Conservation (phyloP, 53 echinoderm and acorn worm genomes). For the Luidia sarsii region DNA sequence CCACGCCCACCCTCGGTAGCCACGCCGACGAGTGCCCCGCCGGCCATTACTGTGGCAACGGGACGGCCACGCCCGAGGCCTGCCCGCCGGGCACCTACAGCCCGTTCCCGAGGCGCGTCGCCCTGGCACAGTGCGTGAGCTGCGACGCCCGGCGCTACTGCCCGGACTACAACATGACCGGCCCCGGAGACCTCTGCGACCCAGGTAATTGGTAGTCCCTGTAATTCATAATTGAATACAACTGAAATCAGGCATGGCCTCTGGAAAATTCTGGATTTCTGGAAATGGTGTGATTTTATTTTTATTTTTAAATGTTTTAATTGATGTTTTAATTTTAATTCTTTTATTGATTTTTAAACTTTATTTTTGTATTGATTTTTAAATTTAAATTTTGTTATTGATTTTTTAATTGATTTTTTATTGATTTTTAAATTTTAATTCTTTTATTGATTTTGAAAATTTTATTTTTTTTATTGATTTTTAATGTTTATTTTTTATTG, state of each 20-base stretch:
- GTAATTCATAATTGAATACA: not conserved
- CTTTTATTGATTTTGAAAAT: no score
- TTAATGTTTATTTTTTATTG: no score
- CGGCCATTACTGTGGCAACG: slow-evolving; percentile 84
- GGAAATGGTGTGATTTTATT: no score
- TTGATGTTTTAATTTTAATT: not conserved
- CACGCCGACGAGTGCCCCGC: slow-evolving; percentile 93
- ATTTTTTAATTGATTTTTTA: no score
- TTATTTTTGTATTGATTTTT: no score
- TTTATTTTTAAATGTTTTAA: no score
- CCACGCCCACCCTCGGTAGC: slow-evolving; percentile 77
- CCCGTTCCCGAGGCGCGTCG: slow-evolving; percentile 68
- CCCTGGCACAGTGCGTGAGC: slow-evolving; percentile 79
- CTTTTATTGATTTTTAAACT: no score
- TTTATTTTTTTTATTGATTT: no score
- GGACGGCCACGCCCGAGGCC: slow-evolving; percentile 86
- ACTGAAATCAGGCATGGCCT: no score
- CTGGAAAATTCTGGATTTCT: no score
- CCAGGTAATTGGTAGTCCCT: slow-evolving; percentile 65
- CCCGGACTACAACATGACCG: slow-evolving; percentile 85
- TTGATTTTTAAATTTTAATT: no score
- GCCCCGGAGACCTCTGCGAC: slow-evolving; percentile 65
- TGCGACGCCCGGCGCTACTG: slow-evolving; percentile 86
- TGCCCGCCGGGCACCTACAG: slow-evolving; percentile 98
- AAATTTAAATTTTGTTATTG: no score